Percentiles rank a stretch among this genome's conserved stretches.
phyloP scores from a whole-genome alignment of 2,888 invertebrate species.

The Emmelina monodactyla region DNA sequence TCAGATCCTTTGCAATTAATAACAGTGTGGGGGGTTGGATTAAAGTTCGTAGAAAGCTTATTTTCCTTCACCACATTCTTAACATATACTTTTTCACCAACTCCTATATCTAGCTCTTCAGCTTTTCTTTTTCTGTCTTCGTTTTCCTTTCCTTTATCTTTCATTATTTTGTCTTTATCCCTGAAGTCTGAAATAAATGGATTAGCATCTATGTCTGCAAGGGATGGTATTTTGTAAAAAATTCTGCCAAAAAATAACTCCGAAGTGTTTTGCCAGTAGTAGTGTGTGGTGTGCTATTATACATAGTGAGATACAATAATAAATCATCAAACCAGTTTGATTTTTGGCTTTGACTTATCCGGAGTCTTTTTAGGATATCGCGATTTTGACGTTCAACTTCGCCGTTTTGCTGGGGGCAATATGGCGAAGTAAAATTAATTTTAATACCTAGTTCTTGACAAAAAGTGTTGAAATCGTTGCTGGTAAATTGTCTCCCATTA shows the following conservation, averaged over 20 bases:
- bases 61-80: conserved; percentile 3
- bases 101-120: background rate
- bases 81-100: conserved; percentile 8
- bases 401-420: conserved; percentile 16
- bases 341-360: conserved; percentile 9
- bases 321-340: conserved; percentile 4
- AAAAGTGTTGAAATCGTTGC: conserved; percentile 12
- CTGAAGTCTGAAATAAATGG: conserved; percentile 7
- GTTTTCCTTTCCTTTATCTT: conserved; percentile 13
- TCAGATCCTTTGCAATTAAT: background rate
- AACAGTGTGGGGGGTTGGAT: conserved; percentile 3
- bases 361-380: conserved; percentile 11
- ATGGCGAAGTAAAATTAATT: conserved; percentile 10
- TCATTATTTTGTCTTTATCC: conserved; percentile 11
- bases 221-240: conserved; percentile 12
- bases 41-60: conserved; percentile 2
- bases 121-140: conserved; percentile 7
- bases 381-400: conserved; percentile 16
- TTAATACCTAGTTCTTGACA: conserved; percentile 10
- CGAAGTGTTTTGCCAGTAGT: conserved; percentile 15
- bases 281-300: conserved; percentile 15
- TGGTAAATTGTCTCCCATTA: conserved; percentile 14
- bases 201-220: conserved; percentile 4
- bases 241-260: conserved; percentile 14
- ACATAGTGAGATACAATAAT: conserved; percentile 10